Base-by-base conservation (phyloP, 23 tunicate genomes). In the Trididemnum nubilum region DNA sequence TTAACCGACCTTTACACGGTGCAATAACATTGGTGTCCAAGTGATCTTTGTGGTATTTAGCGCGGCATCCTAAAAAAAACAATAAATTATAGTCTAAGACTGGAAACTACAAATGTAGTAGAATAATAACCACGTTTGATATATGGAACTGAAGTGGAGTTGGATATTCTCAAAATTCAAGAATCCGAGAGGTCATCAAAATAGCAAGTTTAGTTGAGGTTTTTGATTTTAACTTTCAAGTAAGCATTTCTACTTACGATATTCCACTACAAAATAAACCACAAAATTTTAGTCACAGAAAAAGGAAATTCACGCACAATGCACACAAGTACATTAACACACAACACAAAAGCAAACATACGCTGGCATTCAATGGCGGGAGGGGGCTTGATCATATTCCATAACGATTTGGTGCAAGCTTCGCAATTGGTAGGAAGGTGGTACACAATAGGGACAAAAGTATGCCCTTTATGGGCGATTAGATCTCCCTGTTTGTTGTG, bases 331-430 rank as follows among this genome's bases (percentile, higher is more conserved):
- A n/a, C n/a, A n/a, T n/a, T n/a, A n/a, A n/a, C n/a, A n/a, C n/a
- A n/a, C n/a, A n/a, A n/a, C n/a, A n/a, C n/a, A n/a, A n/a, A n/a
- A n/a, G n/a, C n/a, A n/a, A n/a, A n/a, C 92, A 77, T 73, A 92
- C 97, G 85, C 76, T 91, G 99, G 88, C 99, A 96, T 61, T 86
- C 94, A 35, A 96, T 83, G 78, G 99, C 99, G 15, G 94, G 87
- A 0, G 99, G 99, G 0, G 99, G 89, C 51, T 77, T 91, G 37
- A 96, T 71, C 88, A 96, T 84, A 58, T 82, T 74, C 99, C 99
- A 96, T 34, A 96, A 63, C 7, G 97, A 80, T 70, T 90, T 91
- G 39, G 93, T 39, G 79, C 99, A 96, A 28, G 75, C 88, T 51
- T 96, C 99, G 51, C 99, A 96, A 52, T 88, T 86, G 70, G 99